phyloP scores from a whole-genome alignment of 2,113 vertebrate genomes.

The Arenaria interpres region DNA sequence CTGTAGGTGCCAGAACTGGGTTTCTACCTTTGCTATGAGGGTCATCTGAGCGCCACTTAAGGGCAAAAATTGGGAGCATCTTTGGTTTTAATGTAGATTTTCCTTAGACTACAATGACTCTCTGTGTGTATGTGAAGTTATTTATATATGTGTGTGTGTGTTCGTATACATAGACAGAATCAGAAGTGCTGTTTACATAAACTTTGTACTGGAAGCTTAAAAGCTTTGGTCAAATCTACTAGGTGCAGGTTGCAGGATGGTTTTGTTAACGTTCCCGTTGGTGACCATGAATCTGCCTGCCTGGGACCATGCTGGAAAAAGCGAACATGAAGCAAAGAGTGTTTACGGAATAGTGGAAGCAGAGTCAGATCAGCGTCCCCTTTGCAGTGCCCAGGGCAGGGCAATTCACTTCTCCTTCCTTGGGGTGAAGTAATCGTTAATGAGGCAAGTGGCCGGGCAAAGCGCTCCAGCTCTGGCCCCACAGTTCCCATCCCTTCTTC shows the following conservation, averaged over 20 bases:
- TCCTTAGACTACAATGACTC: neutral
- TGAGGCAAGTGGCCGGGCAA: fast-evolving
- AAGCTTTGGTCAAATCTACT: neutral
- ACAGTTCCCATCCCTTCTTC: neutral
- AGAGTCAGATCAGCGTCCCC: neutral
- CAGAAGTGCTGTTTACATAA: neutral
- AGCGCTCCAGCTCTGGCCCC: neutral
- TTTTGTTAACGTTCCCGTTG: neutral
- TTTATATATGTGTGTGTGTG: fast-evolving
- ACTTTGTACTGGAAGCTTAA: neutral
- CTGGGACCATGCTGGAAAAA: neutral
- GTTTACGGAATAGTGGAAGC: neutral
- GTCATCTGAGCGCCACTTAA: no score
- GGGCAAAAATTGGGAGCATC: neutral
- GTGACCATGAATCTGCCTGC: fast-evolving
- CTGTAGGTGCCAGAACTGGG: neutral
- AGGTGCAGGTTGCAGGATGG: fast-evolving
- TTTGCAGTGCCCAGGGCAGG: neutral
- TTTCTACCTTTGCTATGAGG: neutral
- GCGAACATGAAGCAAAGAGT: neutral
- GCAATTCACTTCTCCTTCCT: neutral
- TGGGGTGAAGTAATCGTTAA: neutral
- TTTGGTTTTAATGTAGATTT: neutral
- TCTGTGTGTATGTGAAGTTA: neutral
- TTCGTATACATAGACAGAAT: neutral